Conservation (phyloP, 2,888 invertebrate genomes). For the Heterodera filipjevi region DNA sequence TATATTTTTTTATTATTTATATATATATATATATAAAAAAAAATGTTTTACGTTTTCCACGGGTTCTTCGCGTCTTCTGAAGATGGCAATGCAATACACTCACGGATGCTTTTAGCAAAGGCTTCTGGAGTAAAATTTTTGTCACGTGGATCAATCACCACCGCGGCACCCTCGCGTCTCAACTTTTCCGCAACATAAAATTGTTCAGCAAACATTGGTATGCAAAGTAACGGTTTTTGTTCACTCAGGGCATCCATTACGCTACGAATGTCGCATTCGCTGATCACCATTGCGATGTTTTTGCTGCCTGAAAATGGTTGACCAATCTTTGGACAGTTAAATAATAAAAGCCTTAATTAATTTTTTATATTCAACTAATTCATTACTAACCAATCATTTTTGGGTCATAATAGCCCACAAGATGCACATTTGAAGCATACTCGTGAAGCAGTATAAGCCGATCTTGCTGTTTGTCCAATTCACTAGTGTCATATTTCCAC, state of each 20-base stretch:
- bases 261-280: not conserved
- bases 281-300: not conserved
- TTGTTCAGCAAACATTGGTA: not conserved
- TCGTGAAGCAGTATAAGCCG: not conserved
- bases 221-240: not conserved
- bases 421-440: not conserved
- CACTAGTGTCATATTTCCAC: not conserved
- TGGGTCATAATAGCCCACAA: not conserved
- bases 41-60: too few species aligned
- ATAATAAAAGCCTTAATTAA: too few species aligned
- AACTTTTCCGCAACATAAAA: conserved; percentile 5
- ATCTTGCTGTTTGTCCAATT: not conserved
- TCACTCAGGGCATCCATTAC: not conserved
- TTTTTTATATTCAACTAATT: too few species aligned
- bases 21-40: too few species aligned
- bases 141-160: not conserved
- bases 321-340: too few species aligned
- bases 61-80: too few species aligned
- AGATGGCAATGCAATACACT: not conserved
- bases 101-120: not conserved
- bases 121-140: not conserved
- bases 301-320: not conserved
- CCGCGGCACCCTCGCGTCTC: not conserved
- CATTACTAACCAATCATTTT: not conserved
- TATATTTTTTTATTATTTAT: too few species aligned